These are phyloP conservation scores for Mythimna albipuncta DNA, from an alignment of 2,888 invertebrate species.

Conservation along the genomic window DNA sequence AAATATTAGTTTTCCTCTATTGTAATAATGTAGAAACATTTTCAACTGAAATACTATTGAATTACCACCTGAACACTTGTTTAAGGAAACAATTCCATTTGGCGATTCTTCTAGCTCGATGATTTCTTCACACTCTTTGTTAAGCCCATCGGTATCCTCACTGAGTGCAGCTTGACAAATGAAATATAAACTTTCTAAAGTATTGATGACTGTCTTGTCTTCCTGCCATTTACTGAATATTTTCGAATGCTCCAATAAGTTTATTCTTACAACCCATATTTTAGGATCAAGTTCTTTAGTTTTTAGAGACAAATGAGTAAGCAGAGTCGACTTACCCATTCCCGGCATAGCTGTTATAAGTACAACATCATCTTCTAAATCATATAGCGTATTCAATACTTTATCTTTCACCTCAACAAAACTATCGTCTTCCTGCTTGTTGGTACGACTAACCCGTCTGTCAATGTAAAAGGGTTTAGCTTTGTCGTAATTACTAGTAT, in stretches of 20 bases:
- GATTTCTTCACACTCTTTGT: not conserved
- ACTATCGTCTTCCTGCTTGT: not conserved
- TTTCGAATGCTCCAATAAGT: slow-evolving; percentile 33
- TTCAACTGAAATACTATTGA: slow-evolving; percentile 22
- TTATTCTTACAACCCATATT: slow-evolving; percentile 45
- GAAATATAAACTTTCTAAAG: slow-evolving; percentile 26
- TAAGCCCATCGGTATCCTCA: not conserved
- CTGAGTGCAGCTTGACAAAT: slow-evolving; percentile 9
- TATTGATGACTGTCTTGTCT: slow-evolving; percentile 1
- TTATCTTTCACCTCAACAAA: not conserved
- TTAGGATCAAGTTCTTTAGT: slow-evolving; percentile 17
- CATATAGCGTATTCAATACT: slow-evolving; percentile 32
- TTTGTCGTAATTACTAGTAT: slow-evolving; percentile 12
- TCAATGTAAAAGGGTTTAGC: slow-evolving; percentile 19
- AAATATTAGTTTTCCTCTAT: slow-evolving; percentile 17
- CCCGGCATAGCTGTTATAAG: not conserved
- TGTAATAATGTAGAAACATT: slow-evolving; percentile 48
- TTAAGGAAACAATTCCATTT: not conserved
- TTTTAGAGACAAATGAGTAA: not conserved
- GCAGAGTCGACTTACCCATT: slow-evolving; percentile 4
- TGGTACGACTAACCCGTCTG: slow-evolving; percentile 12
- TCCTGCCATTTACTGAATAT: not conserved
- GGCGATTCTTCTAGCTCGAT: slow-evolving; percentile 1
- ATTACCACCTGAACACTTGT: slow-evolving; percentile 1
- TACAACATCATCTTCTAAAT: slow-evolving; percentile 22